Conservation (phyloP, 1,140 invertebrate species). For the Nixonia krombeini region DNA sequence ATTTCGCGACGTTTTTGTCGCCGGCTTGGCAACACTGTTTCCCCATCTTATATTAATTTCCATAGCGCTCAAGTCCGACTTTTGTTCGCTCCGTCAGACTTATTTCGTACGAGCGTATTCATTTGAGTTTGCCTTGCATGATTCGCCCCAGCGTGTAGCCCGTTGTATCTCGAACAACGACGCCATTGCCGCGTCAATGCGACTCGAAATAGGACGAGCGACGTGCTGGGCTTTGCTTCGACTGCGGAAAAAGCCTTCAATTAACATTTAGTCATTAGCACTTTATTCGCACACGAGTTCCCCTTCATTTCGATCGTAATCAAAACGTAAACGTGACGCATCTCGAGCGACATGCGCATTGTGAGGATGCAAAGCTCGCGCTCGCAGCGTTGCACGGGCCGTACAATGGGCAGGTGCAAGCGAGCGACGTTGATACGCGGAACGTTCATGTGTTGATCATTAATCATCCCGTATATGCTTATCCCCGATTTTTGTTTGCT, state of each 20-base stretch:
- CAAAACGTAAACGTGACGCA: conserved; percentile 1
- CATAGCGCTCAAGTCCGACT: no score
- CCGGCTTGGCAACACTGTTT: no score
- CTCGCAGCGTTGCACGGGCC: no score
- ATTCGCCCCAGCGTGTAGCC: background rate
- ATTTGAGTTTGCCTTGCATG: conserved; percentile 7
- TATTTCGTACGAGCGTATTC: no score
- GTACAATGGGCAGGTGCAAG: no score
- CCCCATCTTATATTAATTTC: no score
- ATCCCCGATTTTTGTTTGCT: conserved; percentile 34
- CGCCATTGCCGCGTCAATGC: background rate
- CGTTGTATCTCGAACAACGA: background rate
- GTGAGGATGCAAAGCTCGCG: no score
- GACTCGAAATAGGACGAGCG: background rate
- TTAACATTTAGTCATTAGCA: conserved; percentile 9
- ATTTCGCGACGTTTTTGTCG: no score
- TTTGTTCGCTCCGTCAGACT: no score
- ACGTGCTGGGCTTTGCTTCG: conserved; percentile 6
- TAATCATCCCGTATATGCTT: conserved; percentile 9
- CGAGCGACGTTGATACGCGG: background rate
- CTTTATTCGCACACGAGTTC: conserved; percentile 12
- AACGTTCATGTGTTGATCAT: conserved; percentile 4
- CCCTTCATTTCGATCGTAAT: conserved; percentile 19
- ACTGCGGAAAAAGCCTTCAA: conserved; percentile 22
- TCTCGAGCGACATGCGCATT: no score